A percentile compares a stretch with the other conserved stretches of the same genome.
These are phyloP conservation scores for Anabas testudineus DNA, from an alignment of 2,797 vertebrate species.

Conservation along the genomic window DNA sequence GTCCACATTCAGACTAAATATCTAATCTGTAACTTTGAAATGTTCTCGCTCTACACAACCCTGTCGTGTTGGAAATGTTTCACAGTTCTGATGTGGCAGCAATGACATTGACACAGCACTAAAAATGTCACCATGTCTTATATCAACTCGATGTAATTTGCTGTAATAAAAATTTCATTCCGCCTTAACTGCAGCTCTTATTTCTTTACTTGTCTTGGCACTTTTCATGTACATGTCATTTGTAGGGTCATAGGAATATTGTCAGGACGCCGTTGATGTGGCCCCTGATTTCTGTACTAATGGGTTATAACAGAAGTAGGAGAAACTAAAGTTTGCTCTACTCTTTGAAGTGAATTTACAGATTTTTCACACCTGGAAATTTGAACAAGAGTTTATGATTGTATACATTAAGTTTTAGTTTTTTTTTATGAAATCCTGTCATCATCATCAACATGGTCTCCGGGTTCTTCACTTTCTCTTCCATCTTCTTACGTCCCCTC, in stretches of 20 bases:
- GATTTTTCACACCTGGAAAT: no score
- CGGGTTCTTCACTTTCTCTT: no score
- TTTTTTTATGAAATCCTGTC: no score
- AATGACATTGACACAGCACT: background rate
- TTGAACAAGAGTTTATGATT: no score
- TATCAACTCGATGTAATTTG: slow-evolving; percentile 1
- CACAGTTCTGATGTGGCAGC: slow-evolving; percentile 9
- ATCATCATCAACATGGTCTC: no score
- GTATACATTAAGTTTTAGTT: no score
- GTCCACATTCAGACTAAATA: slow-evolving; percentile 21
- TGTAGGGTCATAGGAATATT: slow-evolving; percentile 3
- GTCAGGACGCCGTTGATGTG: background rate
- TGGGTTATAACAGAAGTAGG: background rate
- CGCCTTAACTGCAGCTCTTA: slow-evolving; percentile 1
- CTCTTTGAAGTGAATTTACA: no score
- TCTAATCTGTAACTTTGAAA: background rate
- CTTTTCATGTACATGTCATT: slow-evolving; percentile 1
- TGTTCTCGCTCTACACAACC: slow-evolving; percentile 1
- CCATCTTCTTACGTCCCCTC: no score
- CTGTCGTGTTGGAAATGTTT: slow-evolving; percentile 19
- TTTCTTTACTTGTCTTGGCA: slow-evolving; percentile 9
- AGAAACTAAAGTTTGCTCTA: background rate
- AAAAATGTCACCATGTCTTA: slow-evolving; percentile 30
- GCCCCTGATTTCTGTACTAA: background rate
- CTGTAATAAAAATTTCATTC: background rate